Conservation (phyloP, 2,888 invertebrate genomes). For the Pyrgus malvae region DNA sequence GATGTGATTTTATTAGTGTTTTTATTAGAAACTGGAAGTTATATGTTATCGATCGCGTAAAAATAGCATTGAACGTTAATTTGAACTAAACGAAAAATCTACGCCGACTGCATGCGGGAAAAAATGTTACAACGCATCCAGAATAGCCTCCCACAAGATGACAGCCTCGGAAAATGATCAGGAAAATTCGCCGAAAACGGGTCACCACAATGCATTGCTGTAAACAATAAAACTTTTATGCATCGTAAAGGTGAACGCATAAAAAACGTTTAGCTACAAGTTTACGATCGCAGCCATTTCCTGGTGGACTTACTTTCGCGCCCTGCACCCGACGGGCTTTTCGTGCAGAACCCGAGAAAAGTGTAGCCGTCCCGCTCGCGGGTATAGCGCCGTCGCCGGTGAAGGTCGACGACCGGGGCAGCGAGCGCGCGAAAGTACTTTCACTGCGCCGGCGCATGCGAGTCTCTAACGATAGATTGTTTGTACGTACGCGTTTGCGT, state of each 20-base stretch:
- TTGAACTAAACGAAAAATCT: not conserved
- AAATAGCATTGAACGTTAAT: not conserved
- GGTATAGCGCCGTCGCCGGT: conserved; percentile 46
- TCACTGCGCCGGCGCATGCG: conserved; percentile 74
- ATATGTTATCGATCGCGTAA: not conserved
- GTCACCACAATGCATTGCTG: conserved; percentile 29
- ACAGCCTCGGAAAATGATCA: conserved; percentile 29
- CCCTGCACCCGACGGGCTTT: conserved; percentile 57
- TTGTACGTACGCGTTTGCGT: conserved; percentile 61
- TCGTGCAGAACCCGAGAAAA: conserved; percentile 70
- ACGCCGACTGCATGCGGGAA: not conserved
- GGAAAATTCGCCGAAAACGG: conserved; percentile 31
- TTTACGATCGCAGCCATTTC: conserved; percentile 67
- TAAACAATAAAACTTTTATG: conserved; percentile 57
- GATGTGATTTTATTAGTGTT: not conserved
- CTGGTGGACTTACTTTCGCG: conserved; percentile 70
- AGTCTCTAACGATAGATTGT: conserved; percentile 58
- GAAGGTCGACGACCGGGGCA: conserved; percentile 77
- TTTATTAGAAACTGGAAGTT: conserved; percentile 1
- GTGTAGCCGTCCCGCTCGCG: conserved; percentile 53
- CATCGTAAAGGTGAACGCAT: conserved; percentile 63
- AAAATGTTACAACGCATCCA: conserved; percentile 1
- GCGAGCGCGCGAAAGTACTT: conserved; percentile 80
- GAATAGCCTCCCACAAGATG: conserved; percentile 15
- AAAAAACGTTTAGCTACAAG: conserved; percentile 57